Conservation (phyloP, 2,797 vertebrate species). For the Manis pentadactyla region DNA sequence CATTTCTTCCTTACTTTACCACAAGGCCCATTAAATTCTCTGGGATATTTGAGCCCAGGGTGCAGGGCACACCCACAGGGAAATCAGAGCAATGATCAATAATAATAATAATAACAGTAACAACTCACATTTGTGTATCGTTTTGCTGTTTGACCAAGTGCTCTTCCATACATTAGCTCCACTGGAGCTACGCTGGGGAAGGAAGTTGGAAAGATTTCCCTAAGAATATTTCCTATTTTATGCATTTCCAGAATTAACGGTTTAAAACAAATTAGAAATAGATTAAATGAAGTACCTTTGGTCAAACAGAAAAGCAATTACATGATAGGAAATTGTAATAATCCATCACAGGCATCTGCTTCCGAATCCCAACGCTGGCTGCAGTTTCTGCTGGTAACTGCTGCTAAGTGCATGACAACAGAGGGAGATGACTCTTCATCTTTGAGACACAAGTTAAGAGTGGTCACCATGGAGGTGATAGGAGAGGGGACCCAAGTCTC, state of each 20-base stretch:
- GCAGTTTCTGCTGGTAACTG: not conserved
- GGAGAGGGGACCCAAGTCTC: not conserved
- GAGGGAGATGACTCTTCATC: not conserved
- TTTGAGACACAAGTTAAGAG: not conserved
- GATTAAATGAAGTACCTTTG: conserved; percentile 77
- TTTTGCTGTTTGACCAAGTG: not conserved
- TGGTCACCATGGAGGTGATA: fast-evolving
- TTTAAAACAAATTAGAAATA: conserved; percentile 81
- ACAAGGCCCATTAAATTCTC: not conserved
- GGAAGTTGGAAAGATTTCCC: conserved; percentile 56
- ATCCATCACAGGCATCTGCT: conserved; percentile 63
- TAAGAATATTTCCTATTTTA: conserved; percentile 71
- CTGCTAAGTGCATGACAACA: fast-evolving
- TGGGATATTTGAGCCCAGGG: not conserved
- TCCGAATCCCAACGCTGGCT: not conserved
- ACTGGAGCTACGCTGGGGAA: not conserved
- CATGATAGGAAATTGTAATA: conserved; percentile 78
- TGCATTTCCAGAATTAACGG: conserved; percentile 61
- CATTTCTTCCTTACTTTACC: not conserved
- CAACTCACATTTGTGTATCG: not conserved
- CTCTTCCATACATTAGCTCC: not conserved
- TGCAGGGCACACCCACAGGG: not conserved
- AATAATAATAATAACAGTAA: not conserved
- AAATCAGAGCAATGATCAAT: conserved; percentile 60
- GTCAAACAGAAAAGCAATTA: conserved; percentile 81